These are phyloP conservation scores for Phocoena phocoena DNA, from an alignment of 2,113 vertebrate species.

Conservation along the genomic window DNA sequence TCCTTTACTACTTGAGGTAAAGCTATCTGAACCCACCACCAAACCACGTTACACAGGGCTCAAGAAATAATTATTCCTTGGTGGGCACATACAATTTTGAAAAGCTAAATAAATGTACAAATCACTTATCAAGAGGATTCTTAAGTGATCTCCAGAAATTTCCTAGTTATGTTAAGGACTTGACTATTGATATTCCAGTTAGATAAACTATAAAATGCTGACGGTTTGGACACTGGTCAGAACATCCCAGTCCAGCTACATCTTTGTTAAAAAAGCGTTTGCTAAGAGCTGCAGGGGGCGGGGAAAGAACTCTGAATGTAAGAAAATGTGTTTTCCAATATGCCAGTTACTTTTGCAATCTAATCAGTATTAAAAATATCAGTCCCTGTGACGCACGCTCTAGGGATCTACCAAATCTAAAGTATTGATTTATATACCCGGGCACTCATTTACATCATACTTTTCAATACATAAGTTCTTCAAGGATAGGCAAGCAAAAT, in stretches of 20 bases:
- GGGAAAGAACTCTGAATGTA: not conserved
- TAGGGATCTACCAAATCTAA: not conserved
- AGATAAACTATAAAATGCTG: not conserved
- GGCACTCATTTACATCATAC: not conserved
- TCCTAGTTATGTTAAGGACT: not conserved
- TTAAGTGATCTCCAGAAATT: not conserved
- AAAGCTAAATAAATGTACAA: not conserved
- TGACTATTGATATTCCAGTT: not conserved
- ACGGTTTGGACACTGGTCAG: not conserved
- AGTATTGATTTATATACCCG: not conserved
- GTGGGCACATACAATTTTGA: not conserved
- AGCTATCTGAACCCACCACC: not conserved
- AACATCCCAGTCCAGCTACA: not conserved
- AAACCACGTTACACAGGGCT: not conserved
- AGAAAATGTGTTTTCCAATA: not conserved
- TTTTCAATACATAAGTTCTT: not conserved
- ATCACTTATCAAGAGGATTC: not conserved
- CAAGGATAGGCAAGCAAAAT: not conserved
- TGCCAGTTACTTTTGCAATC: not conserved
- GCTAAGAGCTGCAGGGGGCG: not conserved
- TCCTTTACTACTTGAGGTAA: not conserved
- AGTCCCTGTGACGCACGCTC: not conserved
- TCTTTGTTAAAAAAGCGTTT: not conserved
- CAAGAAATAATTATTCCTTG: not conserved
- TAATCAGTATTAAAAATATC: not conserved